These are phyloP conservation scores for Drosophila kepulauana DNA, from an alignment of 1,140 invertebrate genomes.

Conservation along the genomic window DNA sequence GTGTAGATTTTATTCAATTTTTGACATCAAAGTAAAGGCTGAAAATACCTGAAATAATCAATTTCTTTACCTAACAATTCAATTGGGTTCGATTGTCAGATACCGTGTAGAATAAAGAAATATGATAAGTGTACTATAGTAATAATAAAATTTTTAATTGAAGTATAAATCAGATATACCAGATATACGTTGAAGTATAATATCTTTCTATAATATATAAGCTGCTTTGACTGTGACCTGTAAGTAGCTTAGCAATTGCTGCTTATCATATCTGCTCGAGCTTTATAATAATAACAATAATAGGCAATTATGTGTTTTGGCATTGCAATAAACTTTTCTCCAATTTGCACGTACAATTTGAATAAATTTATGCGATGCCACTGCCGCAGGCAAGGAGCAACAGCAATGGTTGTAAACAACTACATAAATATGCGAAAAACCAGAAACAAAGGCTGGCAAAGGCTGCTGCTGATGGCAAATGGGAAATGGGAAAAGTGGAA, in stretches of 20 bases:
- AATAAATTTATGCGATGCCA: conserved; percentile 62
- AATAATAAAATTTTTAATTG: too few species aligned
- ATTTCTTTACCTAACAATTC: too few species aligned
- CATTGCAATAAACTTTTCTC: conserved; percentile 54
- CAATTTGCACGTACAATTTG: conserved; percentile 71
- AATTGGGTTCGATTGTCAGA: too few species aligned
- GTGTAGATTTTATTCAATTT: background rate
- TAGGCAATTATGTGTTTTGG: conserved; percentile 16
- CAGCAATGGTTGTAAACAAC: conserved; percentile 62
- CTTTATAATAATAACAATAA: conserved; percentile 26
- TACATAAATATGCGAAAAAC: conserved; percentile 59
- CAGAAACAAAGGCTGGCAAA: background rate
- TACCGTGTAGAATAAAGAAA: too few species aligned
- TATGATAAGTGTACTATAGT: too few species aligned
- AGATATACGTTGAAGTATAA: too few species aligned
- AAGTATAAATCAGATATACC: too few species aligned
- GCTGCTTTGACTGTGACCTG: background rate
- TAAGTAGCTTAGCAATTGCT: background rate
- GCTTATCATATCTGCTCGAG: background rate
- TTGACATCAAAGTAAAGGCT: background rate
- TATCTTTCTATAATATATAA: too few species aligned
- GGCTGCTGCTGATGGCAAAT: background rate
- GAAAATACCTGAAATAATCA: background rate
- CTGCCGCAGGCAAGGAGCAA: conserved; percentile 14
- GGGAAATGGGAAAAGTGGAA: too few species aligned